Evolutionary conservation across 2,888 invertebrate species (phyloP), one percentile per base, ranked within the genome.

Genomic region (Sarcophaga variegata): DNA sequence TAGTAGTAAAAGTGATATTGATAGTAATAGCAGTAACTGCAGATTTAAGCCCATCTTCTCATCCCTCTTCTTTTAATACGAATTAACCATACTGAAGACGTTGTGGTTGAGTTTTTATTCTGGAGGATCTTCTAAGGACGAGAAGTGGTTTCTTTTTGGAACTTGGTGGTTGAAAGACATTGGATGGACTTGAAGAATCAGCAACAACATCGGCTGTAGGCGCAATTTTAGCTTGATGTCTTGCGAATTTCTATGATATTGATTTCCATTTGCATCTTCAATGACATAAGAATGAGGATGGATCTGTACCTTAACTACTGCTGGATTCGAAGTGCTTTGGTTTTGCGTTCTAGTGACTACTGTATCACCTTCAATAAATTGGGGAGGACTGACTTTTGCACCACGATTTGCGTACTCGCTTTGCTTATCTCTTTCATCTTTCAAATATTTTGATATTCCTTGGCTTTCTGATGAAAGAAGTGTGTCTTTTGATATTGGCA

Each of bases 391-490:
- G 4, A 25, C 59, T 71, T 59, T 59, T 5, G 71, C 59, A 6
- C 71, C 59, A 71, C 71, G 71, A 59, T 71, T 10, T 27, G 72
- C 60, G 17, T 72, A 72, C 4, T 11, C 27, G 10, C 20, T 72
- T 72, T 72, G 71, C n/a, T 60, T 25, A 17, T 60, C 37, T 72
- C 71, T 72, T 10, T 72, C 59, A 22, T 14, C n/a, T 72, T 60
- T 72, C 6, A 72, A n/a, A 59, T 59, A 10, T 60, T 27, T 17
- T 37, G 5, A 37, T 22, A 37, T 60, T 12, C 27, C n/a, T 37
- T 4, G 22, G 12, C 54, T 10, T 22, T 69, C 17, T 45, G 67
- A 47, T 45, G 37, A 17, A 45, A 25, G 14, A 10, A 71, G 6
- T 59, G 54, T 71, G 4, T 71, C 59, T 45, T 49, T 59, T 45